Evolutionary conservation across 2,888 invertebrate genomes (phyloP).

Genomic region (Isotomurus palustris): DNA sequence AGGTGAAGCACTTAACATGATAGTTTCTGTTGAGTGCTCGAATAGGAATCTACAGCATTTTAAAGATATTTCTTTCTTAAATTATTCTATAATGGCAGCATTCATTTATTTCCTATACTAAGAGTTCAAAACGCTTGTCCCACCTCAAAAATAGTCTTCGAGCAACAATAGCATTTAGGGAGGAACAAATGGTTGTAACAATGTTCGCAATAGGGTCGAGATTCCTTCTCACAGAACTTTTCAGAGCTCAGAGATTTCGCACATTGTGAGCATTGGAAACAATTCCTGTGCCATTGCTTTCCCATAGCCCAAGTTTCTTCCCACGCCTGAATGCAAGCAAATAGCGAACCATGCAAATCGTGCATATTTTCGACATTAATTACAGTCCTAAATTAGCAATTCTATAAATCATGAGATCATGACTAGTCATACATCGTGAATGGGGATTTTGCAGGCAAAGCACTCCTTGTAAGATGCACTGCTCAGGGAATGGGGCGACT

Average conservation of each 20-base stretch:
- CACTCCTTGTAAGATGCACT: conserved; percentile 31
- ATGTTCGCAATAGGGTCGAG: conserved; percentile 37
- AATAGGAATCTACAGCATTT: conserved; percentile 26
- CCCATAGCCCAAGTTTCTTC: conserved; percentile 29
- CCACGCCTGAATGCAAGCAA: conserved; percentile 14
- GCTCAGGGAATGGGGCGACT: conserved; percentile 14
- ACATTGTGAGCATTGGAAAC: conserved; percentile 40
- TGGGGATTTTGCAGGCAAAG: conserved; percentile 40
- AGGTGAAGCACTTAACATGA: conserved; percentile 43
- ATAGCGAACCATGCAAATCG: neutral
- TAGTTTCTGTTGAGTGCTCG: conserved; percentile 35
- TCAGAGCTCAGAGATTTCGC: conserved; percentile 27
- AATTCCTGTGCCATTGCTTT: conserved; percentile 35
- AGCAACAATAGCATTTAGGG: conserved; percentile 39
- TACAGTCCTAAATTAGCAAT: neutral
- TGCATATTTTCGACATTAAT: neutral
- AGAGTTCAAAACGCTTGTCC: neutral
- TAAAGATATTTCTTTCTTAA: neutral
- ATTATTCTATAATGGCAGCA: neutral
- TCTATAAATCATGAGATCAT: no score
- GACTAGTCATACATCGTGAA: conserved; percentile 41
- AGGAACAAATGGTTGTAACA: conserved; percentile 40
- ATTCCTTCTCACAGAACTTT: conserved; percentile 36
- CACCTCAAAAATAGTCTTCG: conserved; percentile 40
- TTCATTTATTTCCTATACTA: neutral